Evolutionary conservation across 2,113 vertebrate species (phyloP).

Genomic region (Stigmatopora nigra): DNA sequence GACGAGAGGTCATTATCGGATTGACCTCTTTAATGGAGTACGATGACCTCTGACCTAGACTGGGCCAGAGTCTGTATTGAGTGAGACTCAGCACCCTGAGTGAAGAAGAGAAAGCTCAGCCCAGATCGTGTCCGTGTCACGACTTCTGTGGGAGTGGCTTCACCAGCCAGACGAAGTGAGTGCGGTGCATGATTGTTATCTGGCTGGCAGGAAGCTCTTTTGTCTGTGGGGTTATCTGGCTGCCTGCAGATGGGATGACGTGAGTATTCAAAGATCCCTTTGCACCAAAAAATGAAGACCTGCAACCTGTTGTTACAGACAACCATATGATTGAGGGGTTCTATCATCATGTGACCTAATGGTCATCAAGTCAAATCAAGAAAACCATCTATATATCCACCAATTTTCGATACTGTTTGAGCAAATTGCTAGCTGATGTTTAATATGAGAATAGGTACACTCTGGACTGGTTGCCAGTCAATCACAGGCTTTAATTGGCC

Average conservation of each 20-base stretch:
- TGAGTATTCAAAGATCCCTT: conserved; percentile 26
- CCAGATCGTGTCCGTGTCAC: conserved; percentile 21
- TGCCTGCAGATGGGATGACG: conserved; percentile 50
- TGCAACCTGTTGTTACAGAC: conserved; percentile 10
- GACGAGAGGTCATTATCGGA: conserved; percentile 24
- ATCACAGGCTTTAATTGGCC: too few relatives aligned
- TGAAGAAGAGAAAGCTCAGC: conserved; percentile 25
- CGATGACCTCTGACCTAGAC: conserved; percentile 43
- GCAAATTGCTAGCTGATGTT: too few relatives aligned
- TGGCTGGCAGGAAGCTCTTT: conserved; percentile 59
- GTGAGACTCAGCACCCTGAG: conserved; percentile 21
- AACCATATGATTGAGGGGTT: background rate
- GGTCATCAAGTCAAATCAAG: background rate
- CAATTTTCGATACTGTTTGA: too few relatives aligned
- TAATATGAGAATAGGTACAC: too few relatives aligned
- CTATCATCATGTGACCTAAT: background rate
- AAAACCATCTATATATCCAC: too few relatives aligned
- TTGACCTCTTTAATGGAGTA: conserved; percentile 50
- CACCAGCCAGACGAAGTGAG: conserved; percentile 43
- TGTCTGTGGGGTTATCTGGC: conserved; percentile 55
- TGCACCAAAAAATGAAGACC: conserved; percentile 4
- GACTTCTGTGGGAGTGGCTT: conserved; percentile 28
- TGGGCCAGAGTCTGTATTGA: conserved; percentile 9
- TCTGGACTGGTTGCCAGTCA: too few relatives aligned
- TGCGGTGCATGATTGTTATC: conserved; percentile 48